Conservation (phyloP, 2,113 vertebrate genomes). For the Lampris incognitus region DNA sequence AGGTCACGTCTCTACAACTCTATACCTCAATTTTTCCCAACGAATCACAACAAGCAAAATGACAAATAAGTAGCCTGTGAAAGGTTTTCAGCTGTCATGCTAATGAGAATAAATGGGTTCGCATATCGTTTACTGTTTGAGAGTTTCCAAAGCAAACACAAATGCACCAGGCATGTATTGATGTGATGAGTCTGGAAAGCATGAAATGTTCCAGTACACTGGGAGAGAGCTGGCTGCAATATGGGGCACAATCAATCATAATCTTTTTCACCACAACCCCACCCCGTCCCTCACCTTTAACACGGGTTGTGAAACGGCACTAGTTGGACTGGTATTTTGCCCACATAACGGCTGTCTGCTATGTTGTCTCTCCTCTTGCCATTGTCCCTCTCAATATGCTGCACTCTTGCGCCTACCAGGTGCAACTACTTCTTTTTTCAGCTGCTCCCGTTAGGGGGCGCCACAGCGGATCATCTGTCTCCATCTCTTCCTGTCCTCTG, state of each 20-base stretch:
- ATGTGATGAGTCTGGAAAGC: constrained; percentile 37
- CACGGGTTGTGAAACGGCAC: not conserved
- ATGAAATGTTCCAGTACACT: constrained; percentile 50
- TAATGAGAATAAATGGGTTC: not conserved
- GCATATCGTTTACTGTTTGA: not conserved
- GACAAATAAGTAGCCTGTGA: too few species aligned
- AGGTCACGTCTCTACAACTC: too few species aligned
- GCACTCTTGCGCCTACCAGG: too few species aligned
- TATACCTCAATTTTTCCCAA: too few species aligned
- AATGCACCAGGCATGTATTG: constrained; percentile 34
- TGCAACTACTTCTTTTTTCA: too few species aligned
- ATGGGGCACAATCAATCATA: constrained; percentile 8
- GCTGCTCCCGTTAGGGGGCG: too few species aligned
- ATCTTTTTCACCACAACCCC: constrained; percentile 14
- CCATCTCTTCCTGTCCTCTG: too few species aligned
- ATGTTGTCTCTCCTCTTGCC: too few species aligned
- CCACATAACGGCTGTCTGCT: not conserved
- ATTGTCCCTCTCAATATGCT: too few species aligned
- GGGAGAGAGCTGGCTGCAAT: not conserved
- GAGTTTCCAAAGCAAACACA: constrained; percentile 16
- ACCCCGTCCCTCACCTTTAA: too few species aligned
- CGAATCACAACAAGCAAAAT: too few species aligned
- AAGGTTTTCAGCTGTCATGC: not conserved
- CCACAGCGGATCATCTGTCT: too few species aligned
- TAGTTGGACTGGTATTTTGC: not conserved